Percentiles rank a stretch among this genome's conserved stretches.
Conservation (phyloP, 2,113 vertebrate species). For the Otus sunia region DNA sequence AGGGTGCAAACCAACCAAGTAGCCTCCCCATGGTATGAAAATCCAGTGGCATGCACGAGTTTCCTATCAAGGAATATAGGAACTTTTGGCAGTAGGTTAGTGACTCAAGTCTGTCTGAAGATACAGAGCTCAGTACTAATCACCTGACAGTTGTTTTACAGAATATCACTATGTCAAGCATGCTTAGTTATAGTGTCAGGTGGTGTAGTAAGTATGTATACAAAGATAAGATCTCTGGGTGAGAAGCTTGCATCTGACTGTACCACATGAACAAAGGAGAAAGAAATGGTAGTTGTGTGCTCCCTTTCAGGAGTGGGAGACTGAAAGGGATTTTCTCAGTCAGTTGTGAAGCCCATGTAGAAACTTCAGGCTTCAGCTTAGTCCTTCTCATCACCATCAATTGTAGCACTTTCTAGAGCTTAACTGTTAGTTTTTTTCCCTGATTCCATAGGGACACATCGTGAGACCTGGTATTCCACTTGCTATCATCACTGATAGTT, state of each 20-base stretch:
- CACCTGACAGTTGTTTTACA: constrained; percentile 17
- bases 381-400: background rate
- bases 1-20: background rate
- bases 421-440: background rate
- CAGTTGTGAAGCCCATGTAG: background rate
- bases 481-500: background rate
- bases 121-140: background rate
- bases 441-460: background rate
- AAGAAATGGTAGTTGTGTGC: background rate
- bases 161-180: background rate
- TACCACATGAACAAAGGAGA: background rate
- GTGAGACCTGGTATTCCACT: background rate
- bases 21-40: background rate
- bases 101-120: constrained; percentile 18
- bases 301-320: background rate
- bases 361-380: background rate
- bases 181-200: background rate
- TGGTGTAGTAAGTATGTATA: background rate
- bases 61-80: background rate
- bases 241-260: background rate
- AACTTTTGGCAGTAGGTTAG: background rate
- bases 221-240: background rate
- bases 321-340: background rate
- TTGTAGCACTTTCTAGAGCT: background rate
- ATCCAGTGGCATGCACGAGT: background rate